A percentile compares a stretch with the other conserved stretches of the same genome.
Evolutionary conservation across 2,113 vertebrate genomes (phyloP).

Genomic region (Trematocara unimaculatum): DNA sequence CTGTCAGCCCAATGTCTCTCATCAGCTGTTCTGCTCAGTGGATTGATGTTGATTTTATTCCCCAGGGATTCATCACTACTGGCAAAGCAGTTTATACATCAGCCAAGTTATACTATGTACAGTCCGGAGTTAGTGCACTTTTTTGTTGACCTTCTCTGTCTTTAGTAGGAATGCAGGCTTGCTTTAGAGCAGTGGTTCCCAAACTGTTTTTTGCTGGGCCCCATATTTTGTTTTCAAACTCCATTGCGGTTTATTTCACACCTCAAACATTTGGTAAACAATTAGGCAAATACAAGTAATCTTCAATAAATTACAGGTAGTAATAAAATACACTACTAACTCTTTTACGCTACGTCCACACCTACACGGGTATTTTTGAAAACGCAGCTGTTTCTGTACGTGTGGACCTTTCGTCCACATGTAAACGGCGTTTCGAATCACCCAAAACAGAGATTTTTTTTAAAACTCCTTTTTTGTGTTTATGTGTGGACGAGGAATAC

Average conservation of each 20-base stretch:
- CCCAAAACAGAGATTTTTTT: background rate
- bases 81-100: background rate
- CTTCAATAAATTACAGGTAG: background rate
- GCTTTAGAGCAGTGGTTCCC: background rate
- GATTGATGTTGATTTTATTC: background rate
- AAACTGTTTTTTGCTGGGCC: background rate
- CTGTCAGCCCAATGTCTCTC: background rate
- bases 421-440: accelerated
- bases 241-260: background rate
- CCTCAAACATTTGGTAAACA: background rate
- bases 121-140: background rate
- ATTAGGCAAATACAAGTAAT: background rate
- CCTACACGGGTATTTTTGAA: accelerated
- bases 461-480: background rate
- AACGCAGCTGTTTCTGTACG: background rate
- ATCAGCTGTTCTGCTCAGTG: background rate
- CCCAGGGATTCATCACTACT: background rate
- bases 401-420: accelerated
- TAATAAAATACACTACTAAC: background rate
- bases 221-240: background rate
- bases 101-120: background rate
- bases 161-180: background rate
- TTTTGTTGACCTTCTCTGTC: background rate
- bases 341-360: background rate
- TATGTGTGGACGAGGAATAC: background rate